phyloP scores from a whole-genome alignment of 2,888 invertebrate genomes.

The Gandaritis pyraliata region DNA sequence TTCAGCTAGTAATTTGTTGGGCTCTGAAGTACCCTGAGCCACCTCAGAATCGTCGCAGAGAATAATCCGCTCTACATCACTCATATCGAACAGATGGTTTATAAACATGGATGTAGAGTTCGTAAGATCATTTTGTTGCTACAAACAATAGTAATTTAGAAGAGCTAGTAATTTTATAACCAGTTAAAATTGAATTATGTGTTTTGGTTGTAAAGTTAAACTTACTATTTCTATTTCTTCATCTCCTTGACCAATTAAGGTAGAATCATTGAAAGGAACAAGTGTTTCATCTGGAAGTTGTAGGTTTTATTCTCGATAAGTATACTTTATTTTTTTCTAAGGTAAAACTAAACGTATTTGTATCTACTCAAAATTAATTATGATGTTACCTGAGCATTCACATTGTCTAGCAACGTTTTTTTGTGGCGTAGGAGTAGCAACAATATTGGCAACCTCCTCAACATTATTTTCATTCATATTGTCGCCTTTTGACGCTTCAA shows the following conservation, averaged over 20 bases:
- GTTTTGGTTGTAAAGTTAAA: background rate
- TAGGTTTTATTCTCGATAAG: background rate
- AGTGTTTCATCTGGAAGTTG: conserved; percentile 48
- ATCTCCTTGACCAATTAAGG: conserved; percentile 74
- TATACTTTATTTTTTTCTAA: too few species aligned
- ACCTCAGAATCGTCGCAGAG: conserved; percentile 50
- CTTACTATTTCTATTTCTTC: conserved; percentile 61
- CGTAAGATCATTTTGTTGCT: conserved; percentile 55
- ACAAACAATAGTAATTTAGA: conserved; percentile 39
- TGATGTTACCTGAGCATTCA: background rate
- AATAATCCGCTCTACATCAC: conserved; percentile 62
- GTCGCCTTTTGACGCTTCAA: conserved; percentile 51
- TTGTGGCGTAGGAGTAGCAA: conserved; percentile 72
- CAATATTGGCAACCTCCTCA: conserved; percentile 51
- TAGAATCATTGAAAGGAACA: conserved; percentile 47
- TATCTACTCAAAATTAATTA: too few species aligned
- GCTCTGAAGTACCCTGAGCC: conserved; percentile 43
- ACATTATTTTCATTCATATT: conserved; percentile 54
- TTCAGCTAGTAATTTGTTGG: conserved; percentile 49
- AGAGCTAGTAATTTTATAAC: background rate
- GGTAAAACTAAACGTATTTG: too few species aligned
- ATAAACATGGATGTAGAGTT: conserved; percentile 71
- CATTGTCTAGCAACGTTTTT: conserved; percentile 43
- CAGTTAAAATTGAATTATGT: background rate
- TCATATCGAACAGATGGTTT: conserved; percentile 73